Conservation (phyloP, 2,888 invertebrate genomes). For the Norana najaformis region DNA sequence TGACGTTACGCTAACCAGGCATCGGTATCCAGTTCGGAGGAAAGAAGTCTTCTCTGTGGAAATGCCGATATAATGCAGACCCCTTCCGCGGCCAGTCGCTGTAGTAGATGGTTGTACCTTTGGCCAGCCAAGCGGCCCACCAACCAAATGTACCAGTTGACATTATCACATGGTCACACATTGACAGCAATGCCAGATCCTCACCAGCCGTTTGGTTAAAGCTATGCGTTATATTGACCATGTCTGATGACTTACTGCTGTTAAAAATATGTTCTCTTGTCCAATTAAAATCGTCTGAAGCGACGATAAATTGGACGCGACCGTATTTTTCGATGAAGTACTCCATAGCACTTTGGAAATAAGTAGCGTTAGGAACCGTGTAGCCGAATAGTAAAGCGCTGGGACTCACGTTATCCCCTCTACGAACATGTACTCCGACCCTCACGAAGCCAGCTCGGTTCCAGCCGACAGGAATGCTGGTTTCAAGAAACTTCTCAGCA, state of each 20-base stretch:
- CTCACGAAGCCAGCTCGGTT: not conserved
- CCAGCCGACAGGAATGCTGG: not conserved
- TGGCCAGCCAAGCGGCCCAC: slow-evolving; percentile 61
- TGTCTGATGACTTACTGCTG: not conserved
- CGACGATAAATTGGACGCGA: too few species aligned
- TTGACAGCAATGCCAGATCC: slow-evolving; percentile 37
- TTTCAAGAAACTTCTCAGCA: not conserved
- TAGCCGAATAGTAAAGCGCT: not conserved
- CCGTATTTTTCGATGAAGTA: too few species aligned
- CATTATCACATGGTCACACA: slow-evolving; percentile 58
- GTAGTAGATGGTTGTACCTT: slow-evolving; percentile 57
- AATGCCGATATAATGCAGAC: slow-evolving; percentile 53
- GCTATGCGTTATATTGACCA: not conserved
- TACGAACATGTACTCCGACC: not conserved
- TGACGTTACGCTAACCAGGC: not conserved
- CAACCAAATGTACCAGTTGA: slow-evolving; percentile 61
- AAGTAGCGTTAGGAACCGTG: not conserved
- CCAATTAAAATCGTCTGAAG: too few species aligned
- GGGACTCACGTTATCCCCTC: not conserved
- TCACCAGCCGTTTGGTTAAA: not conserved
- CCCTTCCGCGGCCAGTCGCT: slow-evolving; percentile 57
- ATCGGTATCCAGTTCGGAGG: slow-evolving; percentile 53
- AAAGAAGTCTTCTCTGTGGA: slow-evolving; percentile 59
- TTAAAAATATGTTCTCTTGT: not conserved
- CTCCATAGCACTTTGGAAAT: not conserved